Evolutionary conservation across 2,888 invertebrate genomes (phyloP).

Genomic region (Nebria brevicollis): DNA sequence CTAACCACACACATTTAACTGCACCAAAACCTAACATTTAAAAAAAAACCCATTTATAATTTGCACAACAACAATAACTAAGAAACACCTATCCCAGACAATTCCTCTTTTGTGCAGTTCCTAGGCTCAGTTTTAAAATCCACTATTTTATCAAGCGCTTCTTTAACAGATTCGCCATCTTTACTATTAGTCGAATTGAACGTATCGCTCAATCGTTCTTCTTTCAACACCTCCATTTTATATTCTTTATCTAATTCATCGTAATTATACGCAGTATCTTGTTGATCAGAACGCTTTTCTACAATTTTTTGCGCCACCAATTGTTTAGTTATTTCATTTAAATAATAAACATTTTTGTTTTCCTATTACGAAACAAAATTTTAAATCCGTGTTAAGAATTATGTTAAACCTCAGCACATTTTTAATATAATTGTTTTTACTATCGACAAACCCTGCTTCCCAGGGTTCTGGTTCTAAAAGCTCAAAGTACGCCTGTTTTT

Average conservation of each 20-base stretch:
- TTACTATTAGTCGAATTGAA: conserved; percentile 61
- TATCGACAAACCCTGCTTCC: conserved; percentile 51
- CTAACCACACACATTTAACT: conserved; percentile 60
- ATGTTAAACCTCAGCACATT: neutral
- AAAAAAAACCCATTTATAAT: neutral
- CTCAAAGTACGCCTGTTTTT: conserved; percentile 51
- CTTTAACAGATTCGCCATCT: conserved; percentile 59
- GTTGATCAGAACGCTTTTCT: conserved; percentile 47
- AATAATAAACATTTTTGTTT: conserved; percentile 49
- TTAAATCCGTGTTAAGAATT: neutral
- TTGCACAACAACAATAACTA: too few relatives aligned
- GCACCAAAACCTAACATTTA: conserved; percentile 55
- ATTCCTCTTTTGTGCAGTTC: conserved; percentile 65
- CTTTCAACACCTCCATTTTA: conserved; percentile 58
- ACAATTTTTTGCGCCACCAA: conserved; percentile 14
- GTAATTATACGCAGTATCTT: conserved; percentile 61
- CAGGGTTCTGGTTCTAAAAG: conserved; percentile 54
- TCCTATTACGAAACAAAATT: conserved; percentile 34
- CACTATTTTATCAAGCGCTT: conserved; percentile 58
- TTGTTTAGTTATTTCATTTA: conserved; percentile 50
- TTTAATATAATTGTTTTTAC: conserved; percentile 45
- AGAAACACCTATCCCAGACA: conserved; percentile 60
- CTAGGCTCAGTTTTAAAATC: conserved; percentile 57
- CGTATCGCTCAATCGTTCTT: conserved; percentile 58
- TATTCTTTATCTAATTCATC: conserved; percentile 64